Base-by-base conservation (phyloP, 2,797 vertebrate genomes). In the Salarias fasciatus region DNA sequence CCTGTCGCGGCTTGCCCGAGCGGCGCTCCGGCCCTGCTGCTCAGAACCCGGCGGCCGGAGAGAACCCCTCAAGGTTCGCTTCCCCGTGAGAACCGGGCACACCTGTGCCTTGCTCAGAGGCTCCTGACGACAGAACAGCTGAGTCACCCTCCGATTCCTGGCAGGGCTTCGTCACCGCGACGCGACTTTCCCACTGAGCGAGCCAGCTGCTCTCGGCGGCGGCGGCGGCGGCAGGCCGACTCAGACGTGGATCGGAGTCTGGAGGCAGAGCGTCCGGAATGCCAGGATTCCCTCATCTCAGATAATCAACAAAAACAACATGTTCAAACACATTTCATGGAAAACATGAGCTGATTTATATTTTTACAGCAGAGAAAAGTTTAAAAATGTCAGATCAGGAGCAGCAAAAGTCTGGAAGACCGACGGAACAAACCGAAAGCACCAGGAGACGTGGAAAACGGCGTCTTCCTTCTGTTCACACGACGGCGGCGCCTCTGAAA, bases 1-100 rank as follows among this genome's bases (percentile, higher is more conserved):
- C 88, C 11, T 88, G 89, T 86, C 50, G 65, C 59, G 13, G 85
- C 88, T 78, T 90, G 88, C 42, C 82, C 72, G 46, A 58, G 68
- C 73, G 72, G 63, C 67, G 18, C 53, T 3, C 49, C 1, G 13
- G 31, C 55, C 57, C 58, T 29, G 12, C 14, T 33, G 31, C 37
- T 37, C 11, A 49, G 40, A 65, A 38, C 61, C 49, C n/a, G 2
- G 60, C 54, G 47, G 61, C 59, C 47, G 8, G 1, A 49, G 50
- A 65, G 44, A n/a, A n/a, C n/a, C n/a, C n/a, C n/a, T n/a, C n/a
- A n/a, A n/a, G n/a, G n/a, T n/a, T n/a, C 15, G 30, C 30, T 7
- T 5, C 42, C n/a, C 15, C 40, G 62, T 8, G 30, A 12, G 38
- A 40, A 8, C 40, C 7, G 28, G 50, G 52, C 29, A 24, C 15